Evolutionary conservation across 2,797 vertebrate species (phyloP), one percentile per base, ranked within the genome.

Genomic region (Synaphobranchus kaupii): DNA sequence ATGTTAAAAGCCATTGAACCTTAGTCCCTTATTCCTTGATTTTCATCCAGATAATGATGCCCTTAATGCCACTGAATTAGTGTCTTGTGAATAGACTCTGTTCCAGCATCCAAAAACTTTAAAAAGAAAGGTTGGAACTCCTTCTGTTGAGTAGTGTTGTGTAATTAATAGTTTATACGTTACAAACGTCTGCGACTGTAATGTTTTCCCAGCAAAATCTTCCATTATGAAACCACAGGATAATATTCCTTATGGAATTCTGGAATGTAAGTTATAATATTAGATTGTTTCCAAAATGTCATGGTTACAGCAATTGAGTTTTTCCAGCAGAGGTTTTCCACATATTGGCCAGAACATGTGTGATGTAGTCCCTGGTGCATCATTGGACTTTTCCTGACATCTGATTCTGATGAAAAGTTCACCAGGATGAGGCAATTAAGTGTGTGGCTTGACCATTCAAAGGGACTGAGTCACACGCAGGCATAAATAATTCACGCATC

Each of bases 381-480:
- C 25, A 31, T 31, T 15, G 68, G 48, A 28, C 84, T 84, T 86
- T 73, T 86, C 22, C 85, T 84, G 44, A 58, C 76, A 84, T 86
- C 60, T 84, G 66, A 83, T 85, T n/a, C 60, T n/a, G 28, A 89
- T 88, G 83, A 83, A 88, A 85, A 89, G 89, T 86, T 81, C 85
- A 85, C 86, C 56, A 63, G 60, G 87, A 15, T 28, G 80, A 58
- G 47, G 54, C 85, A 86, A 85, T 86, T n/a, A 87, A 83, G 63
- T 78, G 50, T 58, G 83, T 80, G 81, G 81, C 47, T 2, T 85
- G 12, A 28, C 68, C 56, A 84, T 85, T 87, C 22, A 85, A 50
- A 39, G 50, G 81, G 82, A 86, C 58, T 87, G 85, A 87, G 56
- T 86, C 58, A 85, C 63, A 54, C 13, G 13, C 20, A 25, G 66